Conservation (phyloP, 2,797 vertebrate species). For the Coregonus ussuriensis region DNA sequence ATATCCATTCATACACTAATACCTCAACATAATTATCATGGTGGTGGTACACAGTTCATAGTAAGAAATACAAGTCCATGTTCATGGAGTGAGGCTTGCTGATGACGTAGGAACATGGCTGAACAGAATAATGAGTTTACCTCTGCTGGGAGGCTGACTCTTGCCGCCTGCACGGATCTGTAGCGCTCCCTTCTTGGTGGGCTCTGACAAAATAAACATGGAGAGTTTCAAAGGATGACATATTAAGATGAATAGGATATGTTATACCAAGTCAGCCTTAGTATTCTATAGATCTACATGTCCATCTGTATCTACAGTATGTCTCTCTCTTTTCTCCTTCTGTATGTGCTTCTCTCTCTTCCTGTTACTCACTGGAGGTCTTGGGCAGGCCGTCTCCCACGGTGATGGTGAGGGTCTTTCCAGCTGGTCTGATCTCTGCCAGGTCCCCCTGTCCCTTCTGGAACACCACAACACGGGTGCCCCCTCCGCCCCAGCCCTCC, state of each 20-base stretch:
- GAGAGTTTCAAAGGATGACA: neutral
- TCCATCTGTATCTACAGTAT: too few relatives aligned
- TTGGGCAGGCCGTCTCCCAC: conserved; percentile 90
- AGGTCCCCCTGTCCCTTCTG: conserved; percentile 79
- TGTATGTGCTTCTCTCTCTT: neutral
- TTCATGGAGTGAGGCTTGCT: neutral
- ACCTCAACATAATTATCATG: neutral
- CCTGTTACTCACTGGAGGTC: conserved; percentile 84
- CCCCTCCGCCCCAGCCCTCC: conserved; percentile 94
- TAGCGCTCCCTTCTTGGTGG: conserved; percentile 78
- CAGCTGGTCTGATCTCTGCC: conserved; percentile 79
- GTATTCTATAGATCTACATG: neutral
- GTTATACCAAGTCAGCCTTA: neutral
- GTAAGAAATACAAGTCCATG: neutral
- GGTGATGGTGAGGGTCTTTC: conserved; percentile 82
- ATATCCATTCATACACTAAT: neutral
- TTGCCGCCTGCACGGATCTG: conserved; percentile 65
- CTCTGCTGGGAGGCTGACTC: conserved; percentile 46
- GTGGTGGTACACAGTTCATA: neutral
- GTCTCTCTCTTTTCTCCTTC: neutral
- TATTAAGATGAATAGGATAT: neutral
- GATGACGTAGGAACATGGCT: neutral
- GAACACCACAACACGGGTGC: conserved; percentile 82
- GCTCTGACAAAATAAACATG: conserved; percentile 77
- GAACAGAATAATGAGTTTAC: conserved; percentile 41